Conservation (phyloP, 2,797 vertebrate species). For the Halcyon smyrnensis region DNA sequence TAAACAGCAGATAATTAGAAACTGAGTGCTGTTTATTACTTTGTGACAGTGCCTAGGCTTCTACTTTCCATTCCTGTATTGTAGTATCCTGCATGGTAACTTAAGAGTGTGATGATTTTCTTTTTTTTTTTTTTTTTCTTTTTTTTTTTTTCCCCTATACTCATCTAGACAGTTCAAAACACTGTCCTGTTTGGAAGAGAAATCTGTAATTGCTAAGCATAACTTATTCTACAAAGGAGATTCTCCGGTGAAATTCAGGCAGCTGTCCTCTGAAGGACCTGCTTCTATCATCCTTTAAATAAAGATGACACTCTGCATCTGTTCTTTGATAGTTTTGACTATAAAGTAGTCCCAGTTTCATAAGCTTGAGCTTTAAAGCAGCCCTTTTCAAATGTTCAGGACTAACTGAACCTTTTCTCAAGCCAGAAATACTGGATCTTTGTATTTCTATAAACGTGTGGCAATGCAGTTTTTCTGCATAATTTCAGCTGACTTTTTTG, state of each 20-base stretch:
- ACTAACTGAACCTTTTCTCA: not conserved
- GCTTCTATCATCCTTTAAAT: not conserved
- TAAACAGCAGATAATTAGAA: not conserved
- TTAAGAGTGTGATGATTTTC: not conserved
- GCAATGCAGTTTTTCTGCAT: not conserved
- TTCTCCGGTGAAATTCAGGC: not conserved
- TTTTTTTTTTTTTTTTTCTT: not conserved
- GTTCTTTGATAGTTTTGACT: not conserved
- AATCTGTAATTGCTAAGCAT: not conserved
- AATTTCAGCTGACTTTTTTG: not conserved
- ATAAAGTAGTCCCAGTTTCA: not conserved
- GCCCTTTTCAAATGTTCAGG: not conserved
- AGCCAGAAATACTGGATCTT: not conserved
- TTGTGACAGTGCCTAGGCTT: not conserved
- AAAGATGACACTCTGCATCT: not conserved
- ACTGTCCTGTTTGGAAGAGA: not conserved
- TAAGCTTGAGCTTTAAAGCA: not conserved
- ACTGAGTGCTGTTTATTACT: not conserved
- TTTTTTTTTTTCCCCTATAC: not conserved
- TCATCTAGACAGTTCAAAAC: not conserved
- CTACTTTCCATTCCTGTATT: not conserved
- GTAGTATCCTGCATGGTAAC: not conserved
- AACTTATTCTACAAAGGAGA: not conserved
- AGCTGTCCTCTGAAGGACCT: not conserved
- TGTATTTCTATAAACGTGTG: not conserved